Percentiles rank a stretch among this genome's conserved stretches.
Conservation (phyloP, 2,888 invertebrate species). For the Seira ritae region DNA sequence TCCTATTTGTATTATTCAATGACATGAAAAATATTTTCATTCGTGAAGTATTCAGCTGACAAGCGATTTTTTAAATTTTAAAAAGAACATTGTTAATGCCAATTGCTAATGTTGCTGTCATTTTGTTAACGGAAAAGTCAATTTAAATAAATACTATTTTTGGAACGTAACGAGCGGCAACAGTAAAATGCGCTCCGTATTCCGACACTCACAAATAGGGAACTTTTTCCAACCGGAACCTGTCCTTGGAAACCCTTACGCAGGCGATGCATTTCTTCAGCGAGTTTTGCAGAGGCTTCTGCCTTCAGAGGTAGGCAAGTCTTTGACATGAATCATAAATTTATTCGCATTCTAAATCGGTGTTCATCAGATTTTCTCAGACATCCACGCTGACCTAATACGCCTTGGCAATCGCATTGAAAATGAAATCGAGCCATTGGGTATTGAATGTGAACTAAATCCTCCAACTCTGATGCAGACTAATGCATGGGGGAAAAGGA, state of each 20-base stretch:
- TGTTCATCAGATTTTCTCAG: slow-evolving; percentile 73
- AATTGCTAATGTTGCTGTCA: too few species aligned
- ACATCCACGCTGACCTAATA: slow-evolving; percentile 76
- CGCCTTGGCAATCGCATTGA: slow-evolving; percentile 77
- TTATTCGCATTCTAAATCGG: too few species aligned
- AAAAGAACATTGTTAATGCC: too few species aligned
- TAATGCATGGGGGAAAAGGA: slow-evolving; percentile 78
- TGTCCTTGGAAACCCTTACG: slow-evolving; percentile 75
- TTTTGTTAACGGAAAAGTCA: too few species aligned
- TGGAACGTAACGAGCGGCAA: too few species aligned
- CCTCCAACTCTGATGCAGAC: slow-evolving; percentile 77
- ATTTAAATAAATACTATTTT: too few species aligned
- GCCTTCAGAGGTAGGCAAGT: slow-evolving; percentile 74
- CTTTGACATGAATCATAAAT: not conserved
- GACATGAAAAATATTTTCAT: too few species aligned
- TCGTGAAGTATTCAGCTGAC: too few species aligned
- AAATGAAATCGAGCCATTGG: slow-evolving; percentile 76
- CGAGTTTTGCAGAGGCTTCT: slow-evolving; percentile 75
- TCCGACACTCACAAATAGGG: slow-evolving; percentile 73
- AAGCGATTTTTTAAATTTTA: too few species aligned
- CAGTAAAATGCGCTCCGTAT: slow-evolving; percentile 48
- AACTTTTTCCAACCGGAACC: slow-evolving; percentile 76
- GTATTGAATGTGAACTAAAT: slow-evolving; percentile 77
- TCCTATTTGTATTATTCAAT: too few species aligned
- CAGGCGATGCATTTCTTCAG: slow-evolving; percentile 75